Evolutionary conservation across 1,140 invertebrate species (phyloP), one percentile per base, ranked within the genome.

Genomic region (Magallana ariakensis): DNA sequence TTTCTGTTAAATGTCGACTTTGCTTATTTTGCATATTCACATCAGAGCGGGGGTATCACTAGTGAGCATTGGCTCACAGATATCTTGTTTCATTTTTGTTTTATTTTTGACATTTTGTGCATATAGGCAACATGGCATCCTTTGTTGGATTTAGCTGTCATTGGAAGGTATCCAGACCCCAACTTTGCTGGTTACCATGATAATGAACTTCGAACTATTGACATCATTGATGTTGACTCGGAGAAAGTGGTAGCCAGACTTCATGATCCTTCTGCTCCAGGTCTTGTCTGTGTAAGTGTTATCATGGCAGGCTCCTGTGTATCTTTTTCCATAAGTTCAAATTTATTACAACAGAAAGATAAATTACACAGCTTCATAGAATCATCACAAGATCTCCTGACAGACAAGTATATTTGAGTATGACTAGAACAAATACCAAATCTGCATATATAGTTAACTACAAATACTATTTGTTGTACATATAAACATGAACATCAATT

Each of bases 51-150:
- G n/a, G n/a, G n/a, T n/a, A n/a, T n/a, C n/a, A n/a, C n/a, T n/a
- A n/a, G n/a, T n/a, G n/a, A n/a, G n/a, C n/a, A n/a, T n/a, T n/a
- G n/a, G n/a, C n/a, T n/a, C n/a, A n/a, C n/a, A n/a, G n/a, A n/a
- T n/a, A n/a, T n/a, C n/a, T n/a, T n/a, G n/a, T n/a, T 46, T 46
- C 2, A 46, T 46, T 15, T 56, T 7, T 11, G 16, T 56, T 84
- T 19, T 46, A 46, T 46, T 46, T 46, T 46, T 46, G 33, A 46
- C 33, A 46, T 46, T 19, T 54, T 16, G 19, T 62, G 33, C 85
- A 81, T 92, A 3, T 85, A 95, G 93, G 94, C 94, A 15, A 89
- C 90, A 11, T 95, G 94, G 94, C 93, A 95, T 87, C 94, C 94
- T 7, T 86, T 95, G 26, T 89, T 92, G 84, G 94, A 95, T 87